Base-by-base conservation (phyloP, 2,888 invertebrate species). In the Caenorhabditis uteleia region DNA sequence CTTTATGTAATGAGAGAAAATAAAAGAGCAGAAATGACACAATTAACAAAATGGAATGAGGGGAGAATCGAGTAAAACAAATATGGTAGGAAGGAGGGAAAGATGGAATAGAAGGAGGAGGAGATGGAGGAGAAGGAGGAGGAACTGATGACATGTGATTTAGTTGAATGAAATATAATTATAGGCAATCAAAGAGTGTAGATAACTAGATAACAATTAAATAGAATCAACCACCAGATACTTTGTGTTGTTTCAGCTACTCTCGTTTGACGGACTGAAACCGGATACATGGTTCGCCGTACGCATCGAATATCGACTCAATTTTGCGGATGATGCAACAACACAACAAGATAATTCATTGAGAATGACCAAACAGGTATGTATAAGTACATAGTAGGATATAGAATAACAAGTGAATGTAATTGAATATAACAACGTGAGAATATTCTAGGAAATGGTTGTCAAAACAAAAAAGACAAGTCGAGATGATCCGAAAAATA, bases 281-380 rank as follows among this genome's bases (percentile, higher is more conserved):
- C 65, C 77, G 6, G 61, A 55, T 14, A 81, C 78, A 8, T 81
- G 81, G 81, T 81, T 79, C 54, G 80, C 79, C 7, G 75, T 81
- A 43, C 67, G 81, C 8, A 79, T 81, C 18, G 74, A 81, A 48
- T 81, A 81, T 44, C 73, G 77, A n/a, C 65, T 81, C 12, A 56
- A 78, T 44, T 79, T 70, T 42, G 56, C 59, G 3, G 69, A 68
- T 16, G 55, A 66, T n/a, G n/a, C n/a, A n/a, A n/a, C n/a, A n/a
- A 2, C 14, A 27, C 14, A 25, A 21, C 53, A 55, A 3, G 62
- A 60, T 20, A 58, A 57, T 14, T 26, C 53, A 12, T 33, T 50
- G 34, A 51, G 61, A 31, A 65, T 61, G 27, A 71, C 71, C 2
- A 74, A 74, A 44, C 74, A 74, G 62, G 74, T 69, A 16, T 7